Base-by-base conservation (phyloP, 2,113 vertebrate genomes). In the Rhodinocichla rosea region DNA sequence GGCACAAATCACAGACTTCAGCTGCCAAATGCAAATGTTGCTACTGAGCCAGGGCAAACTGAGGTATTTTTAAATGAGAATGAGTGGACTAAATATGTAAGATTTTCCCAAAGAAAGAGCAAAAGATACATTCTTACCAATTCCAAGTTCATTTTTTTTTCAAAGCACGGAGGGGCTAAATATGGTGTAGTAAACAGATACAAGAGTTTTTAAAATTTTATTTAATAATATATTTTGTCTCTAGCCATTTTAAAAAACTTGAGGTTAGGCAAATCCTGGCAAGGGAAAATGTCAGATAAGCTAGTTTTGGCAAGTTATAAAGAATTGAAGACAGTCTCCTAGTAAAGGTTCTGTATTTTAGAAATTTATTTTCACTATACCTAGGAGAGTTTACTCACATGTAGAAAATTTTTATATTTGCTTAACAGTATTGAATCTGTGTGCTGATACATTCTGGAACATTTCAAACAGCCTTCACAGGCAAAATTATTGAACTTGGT, bases 21-120 rank as follows among this genome's bases (percentile, higher is more conserved):
- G 55, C 92, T 94, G 92, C 94, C 90, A 97, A 92, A 92, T 92
- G 57, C 84, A 91, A 85, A 87, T 69, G 56, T 15, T 63, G 56
- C 64, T 49, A 59, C 71, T 27, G 44, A 94, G 90, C 82, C 80
- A 83, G 68, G 85, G 90, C 82, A 92, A 95, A 92, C 47, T 2
- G 74, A 93, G n/a, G 59, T 80, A 92, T 75, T 96, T 91, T 95
- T 37, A 63, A 93, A 40, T 35, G 39, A 13, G 35, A 62, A 50
- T 33, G 30, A 85, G 15, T 60, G 26, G 42, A 93, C 63, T 40
- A 90, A 69, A 87, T 76, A 44, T 27, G 28, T 5, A 12, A 24
- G 12, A 6, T 65, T 90, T 92, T 71, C 40, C 20, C 39, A 78
- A 52, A 93, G 39, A 44, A 67, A 80, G 33, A 53, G n/a, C 6